These are phyloP conservation scores for Phocoena phocoena DNA, from an alignment of 2,113 vertebrate genomes.

Conservation along the genomic window DNA sequence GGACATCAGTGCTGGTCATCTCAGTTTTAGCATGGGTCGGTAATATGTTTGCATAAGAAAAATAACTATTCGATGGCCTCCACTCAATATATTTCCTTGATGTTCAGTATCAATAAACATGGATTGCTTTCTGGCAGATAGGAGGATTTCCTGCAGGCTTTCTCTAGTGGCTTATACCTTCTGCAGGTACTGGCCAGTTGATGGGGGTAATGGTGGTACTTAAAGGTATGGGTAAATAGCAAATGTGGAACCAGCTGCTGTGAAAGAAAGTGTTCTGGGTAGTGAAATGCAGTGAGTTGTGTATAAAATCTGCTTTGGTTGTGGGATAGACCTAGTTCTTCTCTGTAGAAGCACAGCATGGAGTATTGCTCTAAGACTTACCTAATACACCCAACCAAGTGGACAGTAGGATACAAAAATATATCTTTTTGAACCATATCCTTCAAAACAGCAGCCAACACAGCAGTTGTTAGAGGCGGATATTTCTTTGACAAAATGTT, in stretches of 20 bases:
- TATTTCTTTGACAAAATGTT: slow-evolving; percentile 16
- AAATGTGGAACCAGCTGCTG: not conserved
- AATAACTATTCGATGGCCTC: not conserved
- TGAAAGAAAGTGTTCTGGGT: not conserved
- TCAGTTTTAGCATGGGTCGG: not conserved
- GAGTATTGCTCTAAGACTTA: not conserved
- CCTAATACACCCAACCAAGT: not conserved
- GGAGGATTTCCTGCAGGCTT: not conserved
- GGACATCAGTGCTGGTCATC: not conserved
- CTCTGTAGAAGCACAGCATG: not conserved
- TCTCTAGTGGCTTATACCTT: not conserved
- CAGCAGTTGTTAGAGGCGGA: not conserved
- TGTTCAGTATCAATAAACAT: not conserved
- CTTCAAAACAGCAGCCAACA: not conserved
- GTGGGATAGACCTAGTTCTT: not conserved
- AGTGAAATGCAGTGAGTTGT: not conserved
- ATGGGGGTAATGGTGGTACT: not conserved
- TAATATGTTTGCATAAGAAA: slow-evolving; percentile 1
- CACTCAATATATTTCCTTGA: not conserved
- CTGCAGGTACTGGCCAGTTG: not conserved
- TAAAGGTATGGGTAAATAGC: not conserved
- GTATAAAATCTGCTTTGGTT: not conserved
- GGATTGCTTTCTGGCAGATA: not conserved
- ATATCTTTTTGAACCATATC: not conserved
- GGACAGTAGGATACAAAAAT: not conserved